phyloP scores from a whole-genome alignment of 2,888 invertebrate genomes.

The Thecophora atra region DNA sequence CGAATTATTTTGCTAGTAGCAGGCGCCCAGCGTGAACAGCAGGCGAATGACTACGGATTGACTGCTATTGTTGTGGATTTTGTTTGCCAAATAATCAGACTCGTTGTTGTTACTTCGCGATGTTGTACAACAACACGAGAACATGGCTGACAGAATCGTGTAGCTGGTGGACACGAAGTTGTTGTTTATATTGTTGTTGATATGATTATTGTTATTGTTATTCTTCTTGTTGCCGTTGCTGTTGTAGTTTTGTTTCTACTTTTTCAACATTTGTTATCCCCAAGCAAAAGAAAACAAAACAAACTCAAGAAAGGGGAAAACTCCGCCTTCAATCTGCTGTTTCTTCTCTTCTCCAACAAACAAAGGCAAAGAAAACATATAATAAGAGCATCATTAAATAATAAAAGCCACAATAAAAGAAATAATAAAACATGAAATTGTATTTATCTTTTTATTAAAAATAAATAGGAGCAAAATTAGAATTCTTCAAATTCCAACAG shows the following conservation, averaged over 20 bases:
- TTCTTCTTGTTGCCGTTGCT: neutral
- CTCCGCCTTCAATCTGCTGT: neutral
- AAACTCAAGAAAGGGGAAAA: neutral
- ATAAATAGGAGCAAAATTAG: too few relatives aligned
- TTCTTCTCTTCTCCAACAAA: too few relatives aligned
- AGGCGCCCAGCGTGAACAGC: too few relatives aligned
- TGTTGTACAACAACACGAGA: constrained; percentile 48
- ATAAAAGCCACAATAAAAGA: too few relatives aligned
- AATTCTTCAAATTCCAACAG: too few relatives aligned
- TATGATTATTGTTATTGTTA: constrained; percentile 14
- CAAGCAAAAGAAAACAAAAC: neutral
- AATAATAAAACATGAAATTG: too few relatives aligned
- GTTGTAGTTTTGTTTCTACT: neutral
- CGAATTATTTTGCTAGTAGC: too few relatives aligned
- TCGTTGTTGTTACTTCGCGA: constrained; percentile 44
- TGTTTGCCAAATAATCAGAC: neutral
- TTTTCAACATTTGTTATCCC: neutral
- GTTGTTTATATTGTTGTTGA: constrained; percentile 22
- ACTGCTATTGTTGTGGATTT: constrained; percentile 14
- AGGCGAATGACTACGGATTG: too few relatives aligned
- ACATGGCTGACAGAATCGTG: constrained; percentile 47
- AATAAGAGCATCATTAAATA: too few relatives aligned
- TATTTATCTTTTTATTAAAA: too few relatives aligned
- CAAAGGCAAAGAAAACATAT: too few relatives aligned
- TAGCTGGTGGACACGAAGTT: constrained; percentile 39